Percentiles rank a stretch among this genome's conserved stretches.
Evolutionary conservation across 2,888 invertebrate species (phyloP).

Genomic region (Chesias legatella): DNA sequence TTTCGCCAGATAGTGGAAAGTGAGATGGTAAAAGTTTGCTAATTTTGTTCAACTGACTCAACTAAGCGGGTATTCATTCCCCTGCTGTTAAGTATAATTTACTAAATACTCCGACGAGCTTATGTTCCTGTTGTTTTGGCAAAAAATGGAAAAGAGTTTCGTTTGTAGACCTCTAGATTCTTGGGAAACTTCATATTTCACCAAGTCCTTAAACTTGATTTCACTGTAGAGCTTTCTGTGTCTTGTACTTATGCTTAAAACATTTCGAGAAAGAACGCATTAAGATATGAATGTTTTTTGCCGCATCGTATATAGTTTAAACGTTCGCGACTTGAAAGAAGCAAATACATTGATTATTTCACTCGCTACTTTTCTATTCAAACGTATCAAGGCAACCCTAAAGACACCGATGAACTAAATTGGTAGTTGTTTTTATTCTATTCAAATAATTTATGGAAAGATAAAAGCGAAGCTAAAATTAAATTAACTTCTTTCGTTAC

Average conservation of each 20-base stretch:
- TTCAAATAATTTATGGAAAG: background rate
- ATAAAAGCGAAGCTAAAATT: slow-evolving; percentile 7
- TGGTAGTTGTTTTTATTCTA: too few relatives aligned
- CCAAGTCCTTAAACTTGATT: background rate
- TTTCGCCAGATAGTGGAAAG: slow-evolving; percentile 20
- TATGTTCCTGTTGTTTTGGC: background rate
- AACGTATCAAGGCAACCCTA: too few relatives aligned
- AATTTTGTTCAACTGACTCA: slow-evolving; percentile 11
- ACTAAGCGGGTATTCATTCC: background rate
- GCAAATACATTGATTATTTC: too few relatives aligned
- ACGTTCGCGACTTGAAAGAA: too few relatives aligned
- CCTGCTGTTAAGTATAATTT: slow-evolving; percentile 7
- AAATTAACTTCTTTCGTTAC: slow-evolving; percentile 10
- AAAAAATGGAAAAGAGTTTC: background rate
- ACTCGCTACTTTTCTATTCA: too few relatives aligned
- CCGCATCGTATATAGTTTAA: too few relatives aligned
- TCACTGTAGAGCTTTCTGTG: background rate
- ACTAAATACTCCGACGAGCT: background rate
- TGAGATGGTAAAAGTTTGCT: slow-evolving; percentile 20
- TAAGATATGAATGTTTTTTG: too few relatives aligned
- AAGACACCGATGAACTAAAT: too few relatives aligned
- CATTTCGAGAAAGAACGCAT: background rate
- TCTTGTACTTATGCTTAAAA: background rate
- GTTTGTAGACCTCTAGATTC: too few relatives aligned
- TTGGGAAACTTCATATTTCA: background rate